These are phyloP conservation scores for Xenopus borealis DNA, from an alignment of 2,113 vertebrate genomes.

Conservation along the genomic window DNA sequence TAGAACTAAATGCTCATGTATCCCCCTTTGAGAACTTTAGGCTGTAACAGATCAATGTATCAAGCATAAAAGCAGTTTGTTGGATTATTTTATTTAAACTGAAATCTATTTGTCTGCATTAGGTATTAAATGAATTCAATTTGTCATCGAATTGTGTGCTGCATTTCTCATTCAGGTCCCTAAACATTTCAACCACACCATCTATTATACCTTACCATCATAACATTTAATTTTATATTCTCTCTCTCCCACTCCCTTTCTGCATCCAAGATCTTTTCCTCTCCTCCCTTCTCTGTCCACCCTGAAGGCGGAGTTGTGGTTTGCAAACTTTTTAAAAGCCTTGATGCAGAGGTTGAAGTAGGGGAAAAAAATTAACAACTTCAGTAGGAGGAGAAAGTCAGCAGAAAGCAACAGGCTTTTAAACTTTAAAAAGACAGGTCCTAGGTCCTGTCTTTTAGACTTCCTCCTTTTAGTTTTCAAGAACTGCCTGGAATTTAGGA, in stretches of 20 bases:
- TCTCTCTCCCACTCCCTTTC: constrained; percentile 39
- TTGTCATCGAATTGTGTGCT: background rate
- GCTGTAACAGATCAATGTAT: background rate
- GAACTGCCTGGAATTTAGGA: constrained; percentile 54
- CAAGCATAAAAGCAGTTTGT: background rate
- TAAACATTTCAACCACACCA: background rate
- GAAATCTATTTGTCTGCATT: background rate
- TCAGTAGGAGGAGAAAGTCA: constrained; percentile 65
- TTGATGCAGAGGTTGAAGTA: constrained; percentile 62
- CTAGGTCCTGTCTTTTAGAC: constrained; percentile 56
- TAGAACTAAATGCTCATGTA: no score
- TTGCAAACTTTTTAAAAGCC: constrained; percentile 76
- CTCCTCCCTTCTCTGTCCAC: constrained; percentile 48
- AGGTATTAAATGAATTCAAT: background rate
- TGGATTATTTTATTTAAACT: background rate
- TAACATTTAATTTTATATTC: constrained; percentile 4
- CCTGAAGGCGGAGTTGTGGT: constrained; percentile 60
- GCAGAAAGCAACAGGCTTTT: constrained; percentile 63
- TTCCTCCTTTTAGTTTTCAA: constrained; percentile 58
- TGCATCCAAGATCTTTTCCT: constrained; percentile 56
- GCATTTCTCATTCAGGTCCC: background rate
- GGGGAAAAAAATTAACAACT: constrained; percentile 66
- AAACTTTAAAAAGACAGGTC: constrained; percentile 74
- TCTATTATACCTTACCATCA: background rate
- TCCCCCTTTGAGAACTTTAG: background rate